Base-by-base conservation (phyloP, 2,888 invertebrate genomes). In the Alloplasta piceator region DNA sequence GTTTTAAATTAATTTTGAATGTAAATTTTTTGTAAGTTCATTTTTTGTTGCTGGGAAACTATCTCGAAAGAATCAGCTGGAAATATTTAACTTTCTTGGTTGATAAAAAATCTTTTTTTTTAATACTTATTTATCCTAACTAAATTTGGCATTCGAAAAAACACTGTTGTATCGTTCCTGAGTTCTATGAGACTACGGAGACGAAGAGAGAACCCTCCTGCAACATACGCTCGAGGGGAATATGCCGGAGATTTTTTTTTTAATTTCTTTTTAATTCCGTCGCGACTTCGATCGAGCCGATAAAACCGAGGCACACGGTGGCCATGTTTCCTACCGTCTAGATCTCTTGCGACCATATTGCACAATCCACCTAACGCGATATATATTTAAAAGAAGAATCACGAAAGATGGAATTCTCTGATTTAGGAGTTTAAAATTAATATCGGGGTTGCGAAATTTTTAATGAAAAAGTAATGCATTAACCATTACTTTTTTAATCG, bases 111-210 rank as follows among this genome's bases (percentile, higher is more conserved):
- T 38, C 14, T 26, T 86, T n/a, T n/a, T n/a, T n/a, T n/a, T n/a
- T n/a, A n/a, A n/a, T n/a, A n/a, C n/a, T n/a, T 86, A 87, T 88
- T 88, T 89, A 87, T 88, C 85, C 83, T 70, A 84, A 87, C 88
- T 89, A 89, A 89, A 89, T 89, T 89, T 88, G 86, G 86, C 87
- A 86, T 87, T 26, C 88, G 87, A 79, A 82, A 78, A 82, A 67
- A 26, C 26, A 26, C 82, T 85, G 87, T 86, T 87, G 86, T 85
- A 86, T 78, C 85, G 63, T n/a, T 7, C 55, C 26, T 12, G 70
- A 41, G 48, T 71, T 61, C 55, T 41, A 36, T 14, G 38, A 7
- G 70, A 63, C 10, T 39, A 16, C 26, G 48, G 83, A 83, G 81
- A 78, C 83, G 82, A 72, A 85, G 80, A 60, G 26, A 26, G 26